These are phyloP conservation scores for Isaurus tuberculatus DNA, from an alignment of 92 coral and sea anemone genomes.

Conservation along the genomic window DNA sequence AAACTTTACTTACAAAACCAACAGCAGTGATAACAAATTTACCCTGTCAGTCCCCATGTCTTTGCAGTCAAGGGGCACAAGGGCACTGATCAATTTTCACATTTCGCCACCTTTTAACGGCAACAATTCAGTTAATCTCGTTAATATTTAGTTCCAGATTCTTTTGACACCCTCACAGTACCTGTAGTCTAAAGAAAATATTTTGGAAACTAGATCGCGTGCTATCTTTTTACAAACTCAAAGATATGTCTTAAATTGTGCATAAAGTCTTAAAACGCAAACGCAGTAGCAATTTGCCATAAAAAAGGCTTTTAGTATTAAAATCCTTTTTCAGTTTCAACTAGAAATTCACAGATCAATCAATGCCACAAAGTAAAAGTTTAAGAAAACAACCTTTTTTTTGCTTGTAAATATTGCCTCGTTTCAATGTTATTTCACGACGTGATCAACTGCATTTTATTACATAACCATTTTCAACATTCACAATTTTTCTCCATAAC, in stretches of 20 bases:
- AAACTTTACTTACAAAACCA: constrained; percentile 36
- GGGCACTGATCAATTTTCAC: constrained; percentile 37
- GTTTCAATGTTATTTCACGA: neutral
- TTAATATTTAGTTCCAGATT: constrained; percentile 15
- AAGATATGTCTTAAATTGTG: too few species aligned
- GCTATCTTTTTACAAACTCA: neutral
- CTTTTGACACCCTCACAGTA: constrained; percentile 21
- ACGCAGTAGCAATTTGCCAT: too few species aligned
- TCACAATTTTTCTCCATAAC: too few species aligned
- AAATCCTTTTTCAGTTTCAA: too few species aligned
- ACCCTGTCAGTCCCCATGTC: constrained; percentile 49
- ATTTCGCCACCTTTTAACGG: constrained; percentile 37
- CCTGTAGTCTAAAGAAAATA: constrained; percentile 39
- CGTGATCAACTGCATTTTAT: neutral
- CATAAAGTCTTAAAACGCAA: too few species aligned
- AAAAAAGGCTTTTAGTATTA: neutral
- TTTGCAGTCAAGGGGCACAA: constrained; percentile 44
- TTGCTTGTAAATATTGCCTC: neutral
- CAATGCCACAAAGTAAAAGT: too few species aligned
- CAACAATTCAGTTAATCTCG: constrained; percentile 31
- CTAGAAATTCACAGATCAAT: too few species aligned
- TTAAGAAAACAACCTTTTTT: neutral
- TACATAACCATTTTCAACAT: too few species aligned
- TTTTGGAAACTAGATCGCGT: neutral
- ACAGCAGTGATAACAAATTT: constrained; percentile 16